Evolutionary conservation across 1,140 invertebrate species (phyloP).

Genomic region (Bombus superbus): DNA sequence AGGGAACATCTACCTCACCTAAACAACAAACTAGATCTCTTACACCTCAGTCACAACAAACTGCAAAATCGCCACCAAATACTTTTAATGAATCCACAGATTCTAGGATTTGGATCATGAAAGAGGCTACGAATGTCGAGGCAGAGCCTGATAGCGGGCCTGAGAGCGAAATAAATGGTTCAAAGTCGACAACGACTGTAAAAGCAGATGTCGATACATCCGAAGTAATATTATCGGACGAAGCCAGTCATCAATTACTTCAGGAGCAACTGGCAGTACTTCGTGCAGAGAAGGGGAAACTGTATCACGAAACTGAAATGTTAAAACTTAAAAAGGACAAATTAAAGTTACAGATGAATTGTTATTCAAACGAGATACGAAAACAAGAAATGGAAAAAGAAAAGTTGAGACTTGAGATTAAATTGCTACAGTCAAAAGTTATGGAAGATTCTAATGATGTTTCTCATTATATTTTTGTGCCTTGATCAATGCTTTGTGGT

Average conservation of each 20-base stretch:
- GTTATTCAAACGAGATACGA: conserved; percentile 75
- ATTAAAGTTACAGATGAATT: conserved; percentile 74
- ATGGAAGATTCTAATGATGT: conserved; percentile 78
- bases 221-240: conserved; percentile 71
- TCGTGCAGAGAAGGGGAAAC: conserved; percentile 75
- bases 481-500: conserved; percentile 60
- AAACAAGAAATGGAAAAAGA: conserved; percentile 80
- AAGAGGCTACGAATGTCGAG: conserved; percentile 52
- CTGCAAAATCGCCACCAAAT: conserved; percentile 61
- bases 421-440: conserved; percentile 77
- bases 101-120: conserved; percentile 72
- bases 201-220: conserved; percentile 57
- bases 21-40: conserved; percentile 50
- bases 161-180: conserved; percentile 69
- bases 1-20: conserved; percentile 52
- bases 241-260: conserved; percentile 73
- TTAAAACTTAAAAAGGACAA: conserved; percentile 78
- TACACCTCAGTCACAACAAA: conserved; percentile 44
- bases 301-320: conserved; percentile 78
- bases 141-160: conserved; percentile 66
- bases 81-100: conserved; percentile 65
- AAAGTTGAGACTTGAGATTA: conserved; percentile 78
- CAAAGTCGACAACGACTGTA: conserved; percentile 14
- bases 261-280: conserved; percentile 77
- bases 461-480: conserved; percentile 79